These are phyloP conservation scores for Sander lucioperca DNA, from an alignment of 2,113 vertebrate species.

Conservation along the genomic window DNA sequence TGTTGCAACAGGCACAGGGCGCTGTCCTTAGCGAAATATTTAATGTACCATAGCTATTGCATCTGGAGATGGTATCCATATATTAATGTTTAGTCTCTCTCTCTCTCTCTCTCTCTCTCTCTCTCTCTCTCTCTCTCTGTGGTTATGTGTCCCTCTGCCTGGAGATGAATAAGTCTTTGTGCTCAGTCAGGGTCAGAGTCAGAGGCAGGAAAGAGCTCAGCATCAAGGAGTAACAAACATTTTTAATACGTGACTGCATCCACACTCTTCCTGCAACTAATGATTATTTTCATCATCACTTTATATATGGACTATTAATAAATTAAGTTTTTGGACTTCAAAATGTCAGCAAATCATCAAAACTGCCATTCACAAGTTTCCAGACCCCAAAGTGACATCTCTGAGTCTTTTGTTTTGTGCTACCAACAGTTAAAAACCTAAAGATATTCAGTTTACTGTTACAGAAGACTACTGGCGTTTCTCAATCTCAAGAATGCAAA, in stretches of 20 bases:
- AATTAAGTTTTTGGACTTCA: background rate
- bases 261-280: background rate
- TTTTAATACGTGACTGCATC: background rate
- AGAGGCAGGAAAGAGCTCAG: conserved; percentile 16
- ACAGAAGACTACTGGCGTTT: background rate
- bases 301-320: background rate
- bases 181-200: conserved; percentile 29
- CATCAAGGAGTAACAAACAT: conserved; percentile 13
- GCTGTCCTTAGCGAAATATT: background rate
- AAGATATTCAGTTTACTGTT: background rate
- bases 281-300: background rate
- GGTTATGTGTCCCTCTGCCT: background rate
- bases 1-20: conserved; percentile 6
- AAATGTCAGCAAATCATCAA: background rate
- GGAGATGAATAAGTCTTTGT: conserved; percentile 48
- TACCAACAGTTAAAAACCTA: background rate
- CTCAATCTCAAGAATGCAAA: too few species aligned
- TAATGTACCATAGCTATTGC: conserved; percentile 31
- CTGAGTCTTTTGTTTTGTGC: background rate
- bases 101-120: background rate
- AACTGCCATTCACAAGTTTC: too few species aligned
- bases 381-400: too few species aligned
- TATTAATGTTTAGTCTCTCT: conserved; percentile 14
- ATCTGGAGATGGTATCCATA: conserved; percentile 20
- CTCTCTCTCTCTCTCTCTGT: background rate